Evolutionary conservation across 2,113 vertebrate species (phyloP).

Genomic region (Campylomormyrus numenius): DNA sequence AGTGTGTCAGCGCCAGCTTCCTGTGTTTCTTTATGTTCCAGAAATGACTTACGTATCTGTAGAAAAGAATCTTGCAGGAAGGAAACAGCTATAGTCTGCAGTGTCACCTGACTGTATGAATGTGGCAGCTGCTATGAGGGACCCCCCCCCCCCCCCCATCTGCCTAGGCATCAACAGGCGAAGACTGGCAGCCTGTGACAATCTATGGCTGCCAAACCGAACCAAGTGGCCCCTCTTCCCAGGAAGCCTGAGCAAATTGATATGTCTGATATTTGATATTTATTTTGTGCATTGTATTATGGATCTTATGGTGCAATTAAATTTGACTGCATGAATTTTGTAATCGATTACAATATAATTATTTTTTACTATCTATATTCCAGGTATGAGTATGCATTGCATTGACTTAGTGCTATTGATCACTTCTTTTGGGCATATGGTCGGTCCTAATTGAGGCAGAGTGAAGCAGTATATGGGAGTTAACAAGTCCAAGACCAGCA

Average conservation of each 20-base stretch:
- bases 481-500: not conserved
- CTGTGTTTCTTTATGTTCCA: not conserved
- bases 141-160: not conserved
- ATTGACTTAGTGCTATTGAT: not conserved
- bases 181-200: not conserved
- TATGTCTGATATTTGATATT: not conserved
- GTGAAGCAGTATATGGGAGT: not conserved
- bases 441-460: not conserved
- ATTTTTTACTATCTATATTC: not conserved
- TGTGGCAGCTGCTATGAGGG: not conserved
- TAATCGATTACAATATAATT: not conserved
- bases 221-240: not conserved
- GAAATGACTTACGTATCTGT: not conserved
- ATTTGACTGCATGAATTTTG: not conserved
- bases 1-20: not conserved
- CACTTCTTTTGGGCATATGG: not conserved
- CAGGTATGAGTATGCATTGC: not conserved
- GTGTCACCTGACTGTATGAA: not conserved
- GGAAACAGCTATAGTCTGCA: not conserved
- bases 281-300: not conserved
- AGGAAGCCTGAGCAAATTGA: not conserved
- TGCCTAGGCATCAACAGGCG: not conserved
- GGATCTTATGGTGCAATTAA: not conserved
- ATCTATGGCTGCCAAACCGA: not conserved
- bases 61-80: not conserved